A percentile compares a stretch with the other conserved stretches of the same genome.
Evolutionary conservation across 2,888 invertebrate genomes (phyloP).

Genomic region (Trimorus sp.): DNA sequence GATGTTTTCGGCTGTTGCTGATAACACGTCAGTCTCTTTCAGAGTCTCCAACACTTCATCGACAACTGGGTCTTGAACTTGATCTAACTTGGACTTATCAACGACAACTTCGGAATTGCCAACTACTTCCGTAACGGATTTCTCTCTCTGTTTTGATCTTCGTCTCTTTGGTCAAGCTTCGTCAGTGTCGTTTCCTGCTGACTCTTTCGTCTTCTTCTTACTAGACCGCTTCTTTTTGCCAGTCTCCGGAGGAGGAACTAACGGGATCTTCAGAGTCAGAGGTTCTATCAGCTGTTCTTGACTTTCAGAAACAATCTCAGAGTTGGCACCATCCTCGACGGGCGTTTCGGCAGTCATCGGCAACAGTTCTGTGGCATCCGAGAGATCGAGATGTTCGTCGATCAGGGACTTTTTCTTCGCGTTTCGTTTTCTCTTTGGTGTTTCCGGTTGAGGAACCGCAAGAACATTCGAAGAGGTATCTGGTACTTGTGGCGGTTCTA

Average conservation of each 20-base stretch:
- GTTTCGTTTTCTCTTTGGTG: neutral
- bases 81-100: neutral
- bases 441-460: neutral
- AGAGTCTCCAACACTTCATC: no score
- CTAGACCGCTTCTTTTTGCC: conserved; percentile 6
- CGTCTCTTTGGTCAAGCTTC: conserved; percentile 2
- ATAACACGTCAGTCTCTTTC: no score
- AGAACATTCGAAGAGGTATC: neutral
- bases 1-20: neutral
- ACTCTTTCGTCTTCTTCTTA: no score
- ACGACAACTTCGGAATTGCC: no score
- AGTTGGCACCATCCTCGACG: no score
- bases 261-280: conserved; percentile 16
- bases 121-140: no score
- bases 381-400: neutral
- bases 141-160: neutral
- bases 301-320: neutral
- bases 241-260: neutral
- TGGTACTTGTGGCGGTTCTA: neutral
- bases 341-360: neutral
- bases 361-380: neutral
- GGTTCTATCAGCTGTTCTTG: neutral
- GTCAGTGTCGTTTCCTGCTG: neutral
- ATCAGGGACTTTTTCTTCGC: conserved; percentile 1
- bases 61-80: neutral